Evolutionary conservation across 2,888 invertebrate genomes (phyloP).

Genomic region (Meta bourneti): DNA sequence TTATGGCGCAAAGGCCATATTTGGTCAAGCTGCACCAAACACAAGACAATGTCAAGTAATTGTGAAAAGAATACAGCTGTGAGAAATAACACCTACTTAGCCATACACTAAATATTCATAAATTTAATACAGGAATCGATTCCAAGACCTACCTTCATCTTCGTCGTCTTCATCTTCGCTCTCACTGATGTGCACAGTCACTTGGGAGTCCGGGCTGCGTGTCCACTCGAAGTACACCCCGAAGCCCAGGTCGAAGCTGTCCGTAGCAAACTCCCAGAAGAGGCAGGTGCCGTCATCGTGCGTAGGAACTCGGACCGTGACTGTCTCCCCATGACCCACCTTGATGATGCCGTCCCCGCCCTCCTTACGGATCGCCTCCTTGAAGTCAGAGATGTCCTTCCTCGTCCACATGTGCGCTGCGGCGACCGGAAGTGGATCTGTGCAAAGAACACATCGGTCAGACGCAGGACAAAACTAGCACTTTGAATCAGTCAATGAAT

Average conservation of each 20-base stretch:
- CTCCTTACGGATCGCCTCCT: slow-evolving; percentile 89
- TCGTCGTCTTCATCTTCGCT: slow-evolving; percentile 90
- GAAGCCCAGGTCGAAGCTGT: slow-evolving; percentile 98
- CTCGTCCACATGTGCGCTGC: slow-evolving; percentile 98
- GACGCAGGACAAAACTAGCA: not conserved
- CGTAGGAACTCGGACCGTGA: slow-evolving; percentile 97
- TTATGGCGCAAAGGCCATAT: too few species aligned
- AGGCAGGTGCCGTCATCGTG: slow-evolving; percentile 94
- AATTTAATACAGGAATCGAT: too few species aligned
- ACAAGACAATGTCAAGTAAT: too few species aligned
- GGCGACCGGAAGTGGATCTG: slow-evolving; percentile 79
- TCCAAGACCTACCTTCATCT: slow-evolving; percentile 83
- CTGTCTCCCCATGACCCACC: slow-evolving; percentile 97
- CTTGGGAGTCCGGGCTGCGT: slow-evolving; percentile 89
- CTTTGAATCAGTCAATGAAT: too few species aligned
- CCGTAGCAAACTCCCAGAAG: slow-evolving; percentile 99
- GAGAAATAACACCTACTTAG: too few species aligned
- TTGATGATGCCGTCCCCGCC: slow-evolving; percentile 93
- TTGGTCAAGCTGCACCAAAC: too few species aligned
- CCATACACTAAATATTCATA: too few species aligned
- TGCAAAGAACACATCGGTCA: not conserved
- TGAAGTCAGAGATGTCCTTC: slow-evolving; percentile 92
- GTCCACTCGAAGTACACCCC: slow-evolving; percentile 99
- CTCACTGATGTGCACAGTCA: slow-evolving; percentile 97
- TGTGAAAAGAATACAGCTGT: too few species aligned